Percentiles rank a stretch among this genome's conserved stretches.
phyloP scores from a whole-genome alignment of 2,113 vertebrate genomes.

The Girardinichthys multiradiatus region DNA sequence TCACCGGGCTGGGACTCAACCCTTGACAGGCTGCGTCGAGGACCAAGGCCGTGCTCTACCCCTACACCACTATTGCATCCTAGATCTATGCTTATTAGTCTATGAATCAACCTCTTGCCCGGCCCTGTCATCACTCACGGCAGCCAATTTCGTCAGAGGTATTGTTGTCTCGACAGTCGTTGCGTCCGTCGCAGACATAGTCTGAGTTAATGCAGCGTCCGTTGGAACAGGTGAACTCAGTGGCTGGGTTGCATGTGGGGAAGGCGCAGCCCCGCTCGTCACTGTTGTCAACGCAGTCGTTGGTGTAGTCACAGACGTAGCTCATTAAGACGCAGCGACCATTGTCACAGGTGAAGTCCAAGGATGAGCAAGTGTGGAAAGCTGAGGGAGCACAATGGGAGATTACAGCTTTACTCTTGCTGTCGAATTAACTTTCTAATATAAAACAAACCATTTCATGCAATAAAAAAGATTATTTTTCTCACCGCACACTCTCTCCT shows the following conservation, averaged over 20 bases:
- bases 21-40: no score
- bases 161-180: constrained; percentile 89
- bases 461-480: not conserved
- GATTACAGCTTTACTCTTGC: not conserved
- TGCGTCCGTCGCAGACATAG: constrained; percentile 88
- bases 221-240: constrained; percentile 87
- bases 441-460: not conserved
- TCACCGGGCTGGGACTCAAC: no score
- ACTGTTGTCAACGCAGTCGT: constrained; percentile 93
- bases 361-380: constrained; percentile 88
- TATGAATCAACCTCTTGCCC: not conserved
- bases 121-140: constrained; percentile 80
- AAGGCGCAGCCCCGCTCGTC: constrained; percentile 90
- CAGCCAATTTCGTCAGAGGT: constrained; percentile 94
- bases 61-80: no score
- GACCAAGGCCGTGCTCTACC: no score
- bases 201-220: constrained; percentile 86
- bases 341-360: constrained; percentile 89
- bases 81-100: not conserved
- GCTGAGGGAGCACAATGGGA: constrained; percentile 72
- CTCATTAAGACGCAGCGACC: constrained; percentile 85
- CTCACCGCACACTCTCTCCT: constrained; percentile 93
- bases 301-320: constrained; percentile 88
- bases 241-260: constrained; percentile 84
- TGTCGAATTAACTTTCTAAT: not conserved